Evolutionary conservation across 2,797 vertebrate genomes (phyloP).

Genomic region (Apogon talboti): DNA sequence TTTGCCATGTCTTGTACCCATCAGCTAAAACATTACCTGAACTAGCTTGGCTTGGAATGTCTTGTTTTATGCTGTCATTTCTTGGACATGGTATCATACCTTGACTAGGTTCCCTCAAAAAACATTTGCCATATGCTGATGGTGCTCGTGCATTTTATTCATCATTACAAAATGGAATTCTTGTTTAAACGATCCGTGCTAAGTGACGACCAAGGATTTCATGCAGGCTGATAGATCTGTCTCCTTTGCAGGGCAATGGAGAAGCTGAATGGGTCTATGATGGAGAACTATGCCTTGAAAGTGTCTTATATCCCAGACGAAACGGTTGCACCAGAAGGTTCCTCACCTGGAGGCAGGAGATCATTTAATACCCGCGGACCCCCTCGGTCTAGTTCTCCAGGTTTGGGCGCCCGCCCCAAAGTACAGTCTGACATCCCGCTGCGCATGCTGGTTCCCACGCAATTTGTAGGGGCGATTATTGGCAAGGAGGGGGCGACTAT

Average conservation of each 20-base stretch:
- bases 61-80: neutral
- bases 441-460: constrained; percentile 94
- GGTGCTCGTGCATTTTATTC: neutral
- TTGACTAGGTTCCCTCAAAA: no score
- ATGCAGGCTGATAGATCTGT: neutral
- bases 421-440: constrained; percentile 93
- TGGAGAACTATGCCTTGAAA: constrained; percentile 95
- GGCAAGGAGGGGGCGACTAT: constrained; percentile 98
- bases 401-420: constrained; percentile 89
- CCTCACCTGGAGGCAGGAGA: constrained; percentile 85
- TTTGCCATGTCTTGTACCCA: neutral
- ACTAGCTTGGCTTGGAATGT: neutral
- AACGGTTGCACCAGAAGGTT: constrained; percentile 84
- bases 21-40: neutral
- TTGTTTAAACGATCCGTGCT: constrained; percentile 5
- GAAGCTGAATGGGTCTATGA: constrained; percentile 95
- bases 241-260: constrained; percentile 90
- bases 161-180: neutral
- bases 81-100: neutral
- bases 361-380: constrained; percentile 89
- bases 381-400: constrained; percentile 90
- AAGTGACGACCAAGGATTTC: neutral
- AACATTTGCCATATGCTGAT: no score
- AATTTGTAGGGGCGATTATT: constrained; percentile 98
- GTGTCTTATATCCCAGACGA: constrained; percentile 98